Evolutionary conservation across 2,888 invertebrate species (phyloP).

Genomic region (Herminia tarsipennalis): DNA sequence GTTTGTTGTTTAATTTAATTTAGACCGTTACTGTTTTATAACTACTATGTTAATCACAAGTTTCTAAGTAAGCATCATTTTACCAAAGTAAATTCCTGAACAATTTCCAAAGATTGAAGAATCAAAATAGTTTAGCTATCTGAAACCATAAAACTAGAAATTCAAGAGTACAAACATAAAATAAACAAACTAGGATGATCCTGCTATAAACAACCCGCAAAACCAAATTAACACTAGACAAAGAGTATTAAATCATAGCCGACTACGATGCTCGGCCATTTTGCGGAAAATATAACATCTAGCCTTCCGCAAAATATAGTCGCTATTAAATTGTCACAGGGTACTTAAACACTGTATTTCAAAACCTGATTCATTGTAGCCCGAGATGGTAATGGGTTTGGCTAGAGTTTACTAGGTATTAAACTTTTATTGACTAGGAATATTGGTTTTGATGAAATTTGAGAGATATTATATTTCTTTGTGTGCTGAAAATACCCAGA

Average conservation of each 20-base stretch:
- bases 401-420: background rate
- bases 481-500: too few species aligned
- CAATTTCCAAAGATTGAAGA: background rate
- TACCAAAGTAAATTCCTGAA: too few species aligned
- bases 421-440: too few species aligned
- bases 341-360: slow-evolving; percentile 44
- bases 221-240: slow-evolving; percentile 52
- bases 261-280: slow-evolving; percentile 55
- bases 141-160: slow-evolving; percentile 8
- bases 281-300: slow-evolving; percentile 64
- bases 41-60: too few species aligned
- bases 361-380: slow-evolving; percentile 49
- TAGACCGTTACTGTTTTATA: too few species aligned
- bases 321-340: slow-evolving; percentile 60
- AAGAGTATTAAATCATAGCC: slow-evolving; percentile 62
- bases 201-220: slow-evolving; percentile 44
- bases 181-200: slow-evolving; percentile 29
- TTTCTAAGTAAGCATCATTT: too few species aligned
- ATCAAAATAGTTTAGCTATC: slow-evolving; percentile 3
- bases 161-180: slow-evolving; percentile 1
- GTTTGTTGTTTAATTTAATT: too few species aligned
- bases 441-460: too few species aligned
- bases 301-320: slow-evolving; percentile 62
- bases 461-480: too few species aligned
- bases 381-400: slow-evolving; percentile 31